phyloP scores from a whole-genome alignment of 2,797 vertebrate genomes.

The Poecilia velifera region DNA sequence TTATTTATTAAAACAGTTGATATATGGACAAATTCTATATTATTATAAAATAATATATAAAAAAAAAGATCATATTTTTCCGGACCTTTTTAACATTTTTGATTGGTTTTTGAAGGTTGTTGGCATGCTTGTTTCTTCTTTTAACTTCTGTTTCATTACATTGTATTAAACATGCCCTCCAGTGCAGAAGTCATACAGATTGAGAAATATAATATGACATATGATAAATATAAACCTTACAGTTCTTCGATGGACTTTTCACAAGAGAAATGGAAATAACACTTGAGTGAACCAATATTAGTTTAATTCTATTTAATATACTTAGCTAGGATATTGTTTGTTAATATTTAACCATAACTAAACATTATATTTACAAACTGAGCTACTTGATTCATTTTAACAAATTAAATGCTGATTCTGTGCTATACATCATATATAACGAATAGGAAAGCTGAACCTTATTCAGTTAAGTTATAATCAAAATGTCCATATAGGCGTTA shows the following conservation, averaged over 20 bases:
- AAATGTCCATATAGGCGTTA: background rate
- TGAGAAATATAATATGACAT: too few relatives aligned
- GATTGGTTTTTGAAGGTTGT: background rate
- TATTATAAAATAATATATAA: background rate
- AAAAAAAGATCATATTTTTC: background rate
- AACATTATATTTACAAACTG: background rate
- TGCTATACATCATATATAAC: background rate
- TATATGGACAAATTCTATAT: background rate
- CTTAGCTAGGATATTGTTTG: background rate
- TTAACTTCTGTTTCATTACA: background rate
- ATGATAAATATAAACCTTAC: too few relatives aligned
- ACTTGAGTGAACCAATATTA: background rate
- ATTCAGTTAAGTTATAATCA: background rate
- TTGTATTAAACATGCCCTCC: background rate
- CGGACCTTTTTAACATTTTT: background rate
- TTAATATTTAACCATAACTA: background rate
- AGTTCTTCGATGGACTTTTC: background rate
- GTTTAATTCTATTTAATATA: background rate
- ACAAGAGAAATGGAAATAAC: background rate
- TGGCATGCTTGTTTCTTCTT: background rate
- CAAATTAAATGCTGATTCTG: background rate
- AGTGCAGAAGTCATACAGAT: background rate
- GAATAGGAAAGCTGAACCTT: background rate
- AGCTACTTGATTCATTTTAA: background rate
- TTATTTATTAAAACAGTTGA: background rate